Evolutionary conservation across 2,888 invertebrate species (phyloP), one percentile per base, ranked within the genome.

Genomic region (Linnaemya vulpina): DNA sequence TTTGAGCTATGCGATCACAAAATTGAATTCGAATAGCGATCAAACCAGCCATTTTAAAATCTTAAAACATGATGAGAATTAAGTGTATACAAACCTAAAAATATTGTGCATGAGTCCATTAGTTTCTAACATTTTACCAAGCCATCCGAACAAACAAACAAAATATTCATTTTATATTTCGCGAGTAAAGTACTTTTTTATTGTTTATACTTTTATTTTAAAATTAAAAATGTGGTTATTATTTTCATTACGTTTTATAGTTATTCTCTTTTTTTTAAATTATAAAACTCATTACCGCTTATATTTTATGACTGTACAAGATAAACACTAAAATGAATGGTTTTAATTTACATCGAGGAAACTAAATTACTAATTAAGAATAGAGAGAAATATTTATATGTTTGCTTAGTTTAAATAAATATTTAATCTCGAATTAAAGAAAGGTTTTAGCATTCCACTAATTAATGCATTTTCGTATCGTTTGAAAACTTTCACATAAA

Each of bases 231-330:
- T 80, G 49, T 71, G 17, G 43, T 68, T 68, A 22, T 75, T 11
- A 51, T 58, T 78, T 63, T 78, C 38, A 62, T 73, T 73, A 79
- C 71, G 65, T 20, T 60, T 43, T 65, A 70, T 74, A 46, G 35
- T 20, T 3, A 38, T 55, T 40, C 53, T 43, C 38, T 8, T 49
- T 49, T 40, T 8, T 68, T 68, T 75, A 53, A 68, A 51, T 75
- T 81, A 75, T 76, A 82, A 75, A 81, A 82, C 46, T 63, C 58
- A 55, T 70, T 68, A 75, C 43, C 60, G 43, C 81, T 82, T 75
- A 82, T 11, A 76, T 55, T 53, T 53, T 75, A 75, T 81, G 81
- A 75, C 75, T 82, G 81, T 82, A 82, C 81, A 82, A 49, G 46
- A 11, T 82, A 76, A 55, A 70, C 63, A 63, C 75, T 76, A 82